Conservation (phyloP, 2,113 vertebrate genomes). For the Cinclus cinclus region DNA sequence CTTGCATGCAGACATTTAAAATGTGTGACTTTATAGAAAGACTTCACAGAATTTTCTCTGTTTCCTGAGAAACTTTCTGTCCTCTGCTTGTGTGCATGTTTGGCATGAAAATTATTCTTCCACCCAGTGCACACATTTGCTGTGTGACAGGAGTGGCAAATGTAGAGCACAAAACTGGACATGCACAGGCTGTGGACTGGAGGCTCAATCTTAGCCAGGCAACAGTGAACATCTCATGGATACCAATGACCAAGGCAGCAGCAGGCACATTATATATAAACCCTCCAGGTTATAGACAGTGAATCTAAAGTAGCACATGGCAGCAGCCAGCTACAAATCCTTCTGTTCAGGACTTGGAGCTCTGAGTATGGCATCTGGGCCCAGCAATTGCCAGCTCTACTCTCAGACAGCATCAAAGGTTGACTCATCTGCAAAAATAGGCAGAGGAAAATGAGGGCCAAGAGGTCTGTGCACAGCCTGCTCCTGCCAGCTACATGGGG, state of each 20-base stretch:
- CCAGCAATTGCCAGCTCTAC: conserved; percentile 8
- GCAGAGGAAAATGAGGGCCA: not conserved
- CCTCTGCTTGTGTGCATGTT: not conserved
- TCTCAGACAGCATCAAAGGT: not conserved
- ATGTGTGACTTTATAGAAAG: not conserved
- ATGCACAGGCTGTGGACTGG: not conserved
- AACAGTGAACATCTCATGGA: not conserved
- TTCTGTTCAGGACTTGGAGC: conserved; percentile 46
- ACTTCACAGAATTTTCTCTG: not conserved
- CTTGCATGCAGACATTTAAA: conserved; percentile 22
- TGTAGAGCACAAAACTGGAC: not conserved
- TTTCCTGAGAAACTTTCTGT: conserved; percentile 27
- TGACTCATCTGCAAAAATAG: conserved; percentile 6
- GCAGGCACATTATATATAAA: conserved; percentile 39
- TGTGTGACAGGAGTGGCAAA: not conserved
- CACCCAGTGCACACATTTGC: not conserved
- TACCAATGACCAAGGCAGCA: conserved; percentile 19
- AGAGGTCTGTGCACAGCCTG: not conserved
- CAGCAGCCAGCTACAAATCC: conserved; percentile 21
- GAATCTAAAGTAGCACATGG: conserved; percentile 38
- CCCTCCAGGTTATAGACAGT: not conserved
- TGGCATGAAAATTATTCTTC: conserved; percentile 12
- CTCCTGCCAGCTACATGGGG: not conserved
- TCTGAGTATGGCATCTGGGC: conserved; percentile 8
- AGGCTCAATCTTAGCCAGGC: not conserved